Conservation (phyloP, 1,140 invertebrate species). For the Drosophila nigromelanica region DNA sequence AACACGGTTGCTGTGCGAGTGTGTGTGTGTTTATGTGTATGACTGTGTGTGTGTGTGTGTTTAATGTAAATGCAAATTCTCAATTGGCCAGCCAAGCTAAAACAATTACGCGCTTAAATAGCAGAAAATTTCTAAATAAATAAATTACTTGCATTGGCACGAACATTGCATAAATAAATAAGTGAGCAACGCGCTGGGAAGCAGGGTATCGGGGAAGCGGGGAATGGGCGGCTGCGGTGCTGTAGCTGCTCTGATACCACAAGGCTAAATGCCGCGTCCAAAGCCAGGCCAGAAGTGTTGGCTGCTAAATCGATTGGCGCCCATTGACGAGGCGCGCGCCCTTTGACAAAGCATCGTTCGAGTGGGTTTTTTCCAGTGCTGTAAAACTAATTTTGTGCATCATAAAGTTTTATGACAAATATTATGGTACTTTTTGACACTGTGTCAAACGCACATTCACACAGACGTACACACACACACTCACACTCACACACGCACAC, state of each 20-base stretch:
- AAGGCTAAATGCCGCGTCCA: conserved; percentile 6
- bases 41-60: conserved; percentile 15
- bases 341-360: conserved; percentile 26
- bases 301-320: conserved; percentile 37
- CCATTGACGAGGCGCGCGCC: conserved; percentile 22
- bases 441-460: conserved; percentile 67
- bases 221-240: background rate
- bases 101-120: conserved; percentile 77
- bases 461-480: conserved; percentile 13
- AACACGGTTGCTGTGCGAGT: conserved; percentile 1
- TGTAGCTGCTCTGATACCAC: background rate
- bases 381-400: conserved; percentile 80
- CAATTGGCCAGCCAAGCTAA: conserved; percentile 54
- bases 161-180: conserved; percentile 39
- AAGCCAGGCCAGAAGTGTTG: conserved; percentile 18
- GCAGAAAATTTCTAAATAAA: conserved; percentile 78
- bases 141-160: conserved; percentile 47
- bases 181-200: background rate
- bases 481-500: conserved; percentile 11
- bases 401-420: conserved; percentile 80
- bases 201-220: background rate
- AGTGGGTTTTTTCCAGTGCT: conserved; percentile 53
- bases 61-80: conserved; percentile 68
- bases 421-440: conserved; percentile 74
- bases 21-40: background rate